Base-by-base conservation (phyloP, 37 sponge, comb jelly and placozoan genomes). In the Haliclona indistincta region DNA sequence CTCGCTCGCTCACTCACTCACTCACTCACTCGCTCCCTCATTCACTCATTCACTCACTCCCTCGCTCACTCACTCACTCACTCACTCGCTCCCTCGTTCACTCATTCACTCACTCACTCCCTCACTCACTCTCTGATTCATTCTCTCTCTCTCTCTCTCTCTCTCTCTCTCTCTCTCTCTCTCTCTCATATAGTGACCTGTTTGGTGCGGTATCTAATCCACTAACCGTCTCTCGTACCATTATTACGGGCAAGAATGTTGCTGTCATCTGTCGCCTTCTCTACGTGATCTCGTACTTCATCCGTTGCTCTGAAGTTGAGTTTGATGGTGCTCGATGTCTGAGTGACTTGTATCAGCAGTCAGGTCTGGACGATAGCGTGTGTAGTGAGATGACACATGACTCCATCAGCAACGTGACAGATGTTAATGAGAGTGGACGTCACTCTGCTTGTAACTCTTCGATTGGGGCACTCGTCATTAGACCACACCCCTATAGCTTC, bases 241-340 rank as follows among this genome's bases (percentile, higher is more conserved):
- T 91, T 0, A 71, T 91, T 32, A 77, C 79, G 26, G 92, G 92
- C 1, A 74, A 78, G 53, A 49, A 68, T 3, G 52, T 17, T 1
- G 38, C 77, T 20, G 34, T 81, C 2, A 75, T 91, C 2, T 69
- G 68, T 68, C 63, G 80, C 10, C 76, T 91, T 1, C 71, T 91
- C 47, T 91, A 82, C 65, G 20, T 91, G 38, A 67, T 91, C 34
- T 79, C 88, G 36, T 91, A 91, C 88, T 91, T 91, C 72, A 91
- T 91, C 22, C 63, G 92, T 29, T 91, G 92, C 38, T 80, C 81
- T 38, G 87, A 86, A 43, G 63, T 86, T 11, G 64, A 86, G 54
- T 70, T 63, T 77, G 22, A 55, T 20, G 47, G 58, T 28, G 15
- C 45, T 43, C 63, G 26, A 10, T 25, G 1, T 44, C 11, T 7